These are phyloP conservation scores for Eretmochelys imbricata DNA, from an alignment of 2,113 vertebrate species.

Conservation along the genomic window DNA sequence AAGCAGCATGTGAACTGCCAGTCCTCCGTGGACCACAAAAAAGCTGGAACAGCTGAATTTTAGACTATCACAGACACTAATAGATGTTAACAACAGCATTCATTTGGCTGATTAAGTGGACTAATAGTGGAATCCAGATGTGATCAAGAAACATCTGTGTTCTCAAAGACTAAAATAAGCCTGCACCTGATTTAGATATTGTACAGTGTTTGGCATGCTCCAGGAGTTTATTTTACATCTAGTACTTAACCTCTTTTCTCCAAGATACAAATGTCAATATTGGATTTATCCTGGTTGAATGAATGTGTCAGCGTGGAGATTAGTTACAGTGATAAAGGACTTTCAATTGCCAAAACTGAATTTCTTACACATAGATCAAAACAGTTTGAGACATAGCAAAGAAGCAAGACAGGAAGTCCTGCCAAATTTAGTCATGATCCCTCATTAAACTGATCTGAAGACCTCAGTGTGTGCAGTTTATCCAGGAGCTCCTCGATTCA, in stretches of 20 bases:
- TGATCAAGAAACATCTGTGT: constrained; percentile 10
- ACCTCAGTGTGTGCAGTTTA: neutral
- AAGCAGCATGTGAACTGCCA: neutral
- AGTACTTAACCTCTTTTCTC: constrained; percentile 71
- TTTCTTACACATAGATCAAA: constrained; percentile 79
- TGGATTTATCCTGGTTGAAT: constrained; percentile 81
- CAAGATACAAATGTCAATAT: constrained; percentile 79
- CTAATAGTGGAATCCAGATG: constrained; percentile 30
- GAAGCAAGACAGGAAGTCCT: constrained; percentile 40
- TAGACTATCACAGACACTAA: neutral
- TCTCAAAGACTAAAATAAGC: neutral
- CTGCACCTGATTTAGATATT: constrained; percentile 41
- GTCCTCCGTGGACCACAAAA: constrained; percentile 7
- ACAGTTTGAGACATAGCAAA: constrained; percentile 67
- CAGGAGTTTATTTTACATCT: constrained; percentile 64
- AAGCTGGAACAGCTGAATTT: constrained; percentile 29
- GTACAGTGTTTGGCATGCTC: constrained; percentile 12
- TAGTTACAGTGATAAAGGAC: constrained; percentile 75
- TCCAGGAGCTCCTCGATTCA: constrained; percentile 22
- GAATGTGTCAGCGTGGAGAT: constrained; percentile 77
- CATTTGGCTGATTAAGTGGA: neutral
- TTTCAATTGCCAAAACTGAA: constrained; percentile 77
- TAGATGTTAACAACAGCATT: constrained; percentile 50
- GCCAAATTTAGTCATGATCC: constrained; percentile 70
- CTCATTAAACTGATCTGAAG: constrained; percentile 68